Base-by-base conservation (phyloP, 1,140 invertebrate species). In the Panagrolaimus sp. region DNA sequence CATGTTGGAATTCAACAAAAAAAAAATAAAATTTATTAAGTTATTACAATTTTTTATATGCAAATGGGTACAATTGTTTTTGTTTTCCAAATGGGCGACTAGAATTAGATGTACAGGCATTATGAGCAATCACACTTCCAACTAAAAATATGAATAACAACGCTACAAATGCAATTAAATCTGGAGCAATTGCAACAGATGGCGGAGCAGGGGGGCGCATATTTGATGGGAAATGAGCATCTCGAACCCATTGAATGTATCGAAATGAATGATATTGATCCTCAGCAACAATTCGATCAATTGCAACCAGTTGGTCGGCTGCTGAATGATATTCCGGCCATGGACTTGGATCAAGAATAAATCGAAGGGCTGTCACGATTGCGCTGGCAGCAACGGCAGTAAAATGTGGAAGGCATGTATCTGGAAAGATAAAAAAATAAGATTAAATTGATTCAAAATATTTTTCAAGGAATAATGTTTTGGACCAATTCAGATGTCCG, bases 111-210 rank as follows among this genome's bases (percentile, higher is more conserved):
- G 21, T 58, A 58, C 52, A 58, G 10, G 52, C 52, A 58, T 58
- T 58, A 58, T 58, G 52, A 12, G 52, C 52, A 58, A 58, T 58
- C 10, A 58, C 28, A 28, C 52, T 26, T 58, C 52, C 52, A 24
- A 58, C 28, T 12, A 58, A 28, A 26, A 58, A 58, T 26, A 58
- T 58, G 17, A 58, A 58, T 26, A 58, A 21, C 52, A 58, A 8
- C 4, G 52, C 52, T 26, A 58, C 21, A 28, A 58, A 58, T 12
- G 52, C 52, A n/a, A 58, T 58, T 28, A 58, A 58, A 58, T 58
- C 52, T 12, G 52, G 52, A 4, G 52, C 52, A 21, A 21, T 26
- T 58, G 52, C 52, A 12, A 58, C 17, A 5, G 52, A 28, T 58
- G 52, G 52, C 14, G 52, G 52, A 12, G 14, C 10, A 4, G 52